A percentile compares a stretch with the other conserved stretches of the same genome.
Conservation (phyloP, 2,113 vertebrate genomes). For the Megaleporinus macrocephalus region DNA sequence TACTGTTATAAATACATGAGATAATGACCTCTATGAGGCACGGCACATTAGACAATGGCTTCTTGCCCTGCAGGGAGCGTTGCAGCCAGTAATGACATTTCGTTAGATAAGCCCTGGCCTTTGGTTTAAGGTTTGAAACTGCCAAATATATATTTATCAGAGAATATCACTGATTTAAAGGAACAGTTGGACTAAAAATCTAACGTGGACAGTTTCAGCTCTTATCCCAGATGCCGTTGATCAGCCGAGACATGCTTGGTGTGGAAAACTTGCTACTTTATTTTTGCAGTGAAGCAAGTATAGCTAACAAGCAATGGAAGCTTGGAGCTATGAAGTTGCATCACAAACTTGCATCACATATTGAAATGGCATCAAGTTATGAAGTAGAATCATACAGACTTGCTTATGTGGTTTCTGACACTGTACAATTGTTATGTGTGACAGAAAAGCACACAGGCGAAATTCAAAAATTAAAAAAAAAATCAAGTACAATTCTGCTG, state of each 20-base stretch:
- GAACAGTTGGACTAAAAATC: neutral
- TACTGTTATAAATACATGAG: conserved; percentile 13
- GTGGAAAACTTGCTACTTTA: neutral
- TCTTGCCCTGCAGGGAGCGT: neutral
- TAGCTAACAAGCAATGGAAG: neutral
- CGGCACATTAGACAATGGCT: conserved; percentile 3
- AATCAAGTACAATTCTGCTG: no score
- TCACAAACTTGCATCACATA: neutral
- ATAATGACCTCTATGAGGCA: conserved; percentile 14
- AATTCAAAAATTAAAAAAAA: no score
- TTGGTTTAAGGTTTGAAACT: neutral
- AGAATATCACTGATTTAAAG: neutral
- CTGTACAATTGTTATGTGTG: neutral
- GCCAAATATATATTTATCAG: neutral
- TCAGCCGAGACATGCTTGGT: neutral
- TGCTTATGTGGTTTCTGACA: neutral
- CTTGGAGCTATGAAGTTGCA: neutral
- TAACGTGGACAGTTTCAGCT: neutral
- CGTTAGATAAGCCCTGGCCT: neutral
- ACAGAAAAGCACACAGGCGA: neutral
- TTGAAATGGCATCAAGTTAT: no score
- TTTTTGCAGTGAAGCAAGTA: neutral
- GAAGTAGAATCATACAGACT: neutral
- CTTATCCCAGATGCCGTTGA: neutral
- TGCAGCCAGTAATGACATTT: neutral